Evolutionary conservation across 1,140 invertebrate genomes (phyloP), one percentile per base, ranked within the genome.

Genomic region (Sarcophaga peregrina): DNA sequence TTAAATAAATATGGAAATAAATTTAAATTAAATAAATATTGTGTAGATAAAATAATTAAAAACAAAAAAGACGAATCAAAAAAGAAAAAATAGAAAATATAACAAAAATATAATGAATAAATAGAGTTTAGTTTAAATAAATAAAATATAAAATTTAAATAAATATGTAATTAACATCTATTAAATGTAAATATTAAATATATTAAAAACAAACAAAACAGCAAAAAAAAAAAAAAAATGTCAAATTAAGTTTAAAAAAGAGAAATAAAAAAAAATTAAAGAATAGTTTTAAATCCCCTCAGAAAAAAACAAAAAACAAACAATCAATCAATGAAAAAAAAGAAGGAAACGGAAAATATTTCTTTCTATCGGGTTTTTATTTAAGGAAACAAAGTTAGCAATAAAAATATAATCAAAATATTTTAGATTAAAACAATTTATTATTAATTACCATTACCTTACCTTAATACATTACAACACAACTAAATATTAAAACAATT

Each of bases 321-420:
- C 17, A 45, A 47, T 58, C 47, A 58, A 68, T 73, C 47, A 82
- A 47, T 54, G 9, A 47, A 48, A 73, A 50, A 0, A 62, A 72
- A 80, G 52, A 17, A 0, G n/a, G n/a, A n/a, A 78, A 52, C n/a
- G 50, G 62, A 25, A 68, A 68, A 68, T 20, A 68, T 68, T 68
- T 20, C 17, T 78, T 17, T 50, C 75, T 37, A 37, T n/a, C 25
- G 25, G 25, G 4, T 37, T 37, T 37, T 37, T 37, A 37, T 37
- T 68, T 58, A 76, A 78, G 47, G 75, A 78, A 52, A 78, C 75
- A 50, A 78, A 78, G 75, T 78, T 52, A 78, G 75, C 75, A 78
- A 78, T 78, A 50, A 50, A 78, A 78, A 75, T 47, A 76, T 78
- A 78, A 78, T 78, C 75, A 78, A 78, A 78, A 78, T 78, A 50